Conservation (phyloP, 2,888 invertebrate genomes). For the Xanthostigma xanthostigma region DNA sequence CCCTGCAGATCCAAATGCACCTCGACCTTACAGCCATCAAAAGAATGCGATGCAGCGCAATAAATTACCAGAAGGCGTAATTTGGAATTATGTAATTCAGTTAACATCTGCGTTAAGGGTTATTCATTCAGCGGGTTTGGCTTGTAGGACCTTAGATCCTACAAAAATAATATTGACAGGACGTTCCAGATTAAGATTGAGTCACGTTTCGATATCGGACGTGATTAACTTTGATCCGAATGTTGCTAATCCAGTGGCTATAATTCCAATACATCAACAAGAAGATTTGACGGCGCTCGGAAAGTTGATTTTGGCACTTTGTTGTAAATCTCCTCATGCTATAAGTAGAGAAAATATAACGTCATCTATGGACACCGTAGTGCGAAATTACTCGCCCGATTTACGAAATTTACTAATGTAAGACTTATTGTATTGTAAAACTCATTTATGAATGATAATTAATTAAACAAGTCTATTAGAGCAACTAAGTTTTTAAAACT, state of each 20-base stretch:
- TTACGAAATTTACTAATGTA: conserved; percentile 88
- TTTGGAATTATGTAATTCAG: conserved; percentile 95
- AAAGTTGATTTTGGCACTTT: conserved; percentile 76
- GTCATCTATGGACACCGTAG: conserved; percentile 76
- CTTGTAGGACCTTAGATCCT: conserved; percentile 76
- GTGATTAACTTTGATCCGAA: conserved; percentile 61
- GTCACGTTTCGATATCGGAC: conserved; percentile 68
- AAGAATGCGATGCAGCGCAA: conserved; percentile 64
- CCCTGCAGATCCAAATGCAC: conserved; percentile 67
- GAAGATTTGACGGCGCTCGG: conserved; percentile 89
- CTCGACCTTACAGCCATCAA: conserved; percentile 66
- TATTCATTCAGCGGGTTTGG: conserved; percentile 66
- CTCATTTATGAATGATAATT: too few relatives aligned
- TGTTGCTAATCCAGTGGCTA: conserved; percentile 44
- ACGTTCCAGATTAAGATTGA: conserved; percentile 42
- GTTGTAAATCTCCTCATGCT: conserved; percentile 83
- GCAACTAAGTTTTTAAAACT: too few relatives aligned
- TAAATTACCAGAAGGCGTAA: conserved; percentile 68
- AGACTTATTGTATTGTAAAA: conserved; percentile 19
- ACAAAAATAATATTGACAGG: conserved; percentile 78
- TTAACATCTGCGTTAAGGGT: conserved; percentile 83
- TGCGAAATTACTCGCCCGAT: conserved; percentile 83
- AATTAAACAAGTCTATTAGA: too few relatives aligned
- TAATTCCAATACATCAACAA: conserved; percentile 62
- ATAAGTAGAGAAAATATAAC: conserved; percentile 76